phyloP scores from a whole-genome alignment of 2,113 vertebrate species.

The Lycaon pictus region DNA sequence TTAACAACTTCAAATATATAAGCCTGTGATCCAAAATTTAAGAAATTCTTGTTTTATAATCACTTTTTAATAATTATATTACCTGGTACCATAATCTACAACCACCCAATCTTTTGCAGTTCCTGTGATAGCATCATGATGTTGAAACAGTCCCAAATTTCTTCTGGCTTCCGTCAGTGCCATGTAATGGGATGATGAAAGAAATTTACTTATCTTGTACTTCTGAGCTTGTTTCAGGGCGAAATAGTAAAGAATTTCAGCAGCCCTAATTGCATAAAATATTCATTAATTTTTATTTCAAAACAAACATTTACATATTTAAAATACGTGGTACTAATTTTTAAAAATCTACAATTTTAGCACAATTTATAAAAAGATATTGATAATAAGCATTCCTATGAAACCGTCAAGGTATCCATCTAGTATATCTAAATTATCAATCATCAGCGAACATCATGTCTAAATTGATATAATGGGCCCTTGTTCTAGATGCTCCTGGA shows the following conservation, averaged over 20 bases:
- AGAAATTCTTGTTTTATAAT: constrained; percentile 7
- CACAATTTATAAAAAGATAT: background rate
- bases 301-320: constrained; percentile 7
- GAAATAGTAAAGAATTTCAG: constrained; percentile 95
- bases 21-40: background rate
- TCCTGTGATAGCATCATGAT: constrained; percentile 96
- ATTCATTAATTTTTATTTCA: constrained; percentile 58
- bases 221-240: constrained; percentile 90
- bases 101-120: constrained; percentile 94
- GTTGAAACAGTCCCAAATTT: constrained; percentile 94
- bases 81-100: constrained; percentile 97
- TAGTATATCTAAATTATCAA: background rate
- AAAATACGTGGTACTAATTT: background rate
- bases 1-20: constrained; percentile 32
- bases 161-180: constrained; percentile 90
- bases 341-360: constrained; percentile 21
- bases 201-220: constrained; percentile 87
- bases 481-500: background rate
- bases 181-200: constrained; percentile 88
- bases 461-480: too few relatives aligned
- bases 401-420: background rate
- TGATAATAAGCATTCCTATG: background rate
- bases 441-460: background rate
- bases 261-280: constrained; percentile 88
- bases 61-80: constrained; percentile 49